Conservation (phyloP, 2,888 invertebrate species). For the Dasysyrphus albostriatus region DNA sequence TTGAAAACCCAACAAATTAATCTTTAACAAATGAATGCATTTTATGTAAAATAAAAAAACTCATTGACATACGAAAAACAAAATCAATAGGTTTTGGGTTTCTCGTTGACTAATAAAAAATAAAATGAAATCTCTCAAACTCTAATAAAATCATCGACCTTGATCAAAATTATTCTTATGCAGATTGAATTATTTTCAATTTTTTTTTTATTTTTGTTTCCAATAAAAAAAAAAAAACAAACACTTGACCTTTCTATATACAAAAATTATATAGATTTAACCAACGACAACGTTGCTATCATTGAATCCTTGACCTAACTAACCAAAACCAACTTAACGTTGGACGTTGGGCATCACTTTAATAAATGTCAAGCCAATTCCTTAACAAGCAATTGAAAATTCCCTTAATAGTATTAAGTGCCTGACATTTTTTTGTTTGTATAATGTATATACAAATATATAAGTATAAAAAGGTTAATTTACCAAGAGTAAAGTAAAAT, state of each 20-base stretch:
- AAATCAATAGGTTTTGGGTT: no score
- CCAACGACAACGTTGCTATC: neutral
- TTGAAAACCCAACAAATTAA: no score
- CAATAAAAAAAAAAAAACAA: neutral
- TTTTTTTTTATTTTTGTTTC: neutral
- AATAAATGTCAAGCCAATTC: neutral
- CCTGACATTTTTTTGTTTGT: slow-evolving; percentile 2
- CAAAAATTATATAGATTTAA: neutral
- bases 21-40: no score
- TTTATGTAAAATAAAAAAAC: no score
- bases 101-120: no score
- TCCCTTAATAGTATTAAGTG: slow-evolving; percentile 15
- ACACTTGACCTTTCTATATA: neutral
- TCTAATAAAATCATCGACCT: neutral
- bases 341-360: slow-evolving; percentile 5
- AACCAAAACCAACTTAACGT: neutral
- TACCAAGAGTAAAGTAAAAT: slow-evolving; percentile 39
- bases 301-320: neutral
- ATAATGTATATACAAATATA: neutral
- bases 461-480: slow-evolving; percentile 29
- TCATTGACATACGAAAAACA: no score
- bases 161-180: neutral
- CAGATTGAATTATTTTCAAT: neutral
- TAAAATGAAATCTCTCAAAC: no score
- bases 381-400: slow-evolving; percentile 16